These are phyloP conservation scores for Exaiptasia diaphana DNA, from an alignment of 64 coral and sea anemone genomes.

Conservation along the genomic window DNA sequence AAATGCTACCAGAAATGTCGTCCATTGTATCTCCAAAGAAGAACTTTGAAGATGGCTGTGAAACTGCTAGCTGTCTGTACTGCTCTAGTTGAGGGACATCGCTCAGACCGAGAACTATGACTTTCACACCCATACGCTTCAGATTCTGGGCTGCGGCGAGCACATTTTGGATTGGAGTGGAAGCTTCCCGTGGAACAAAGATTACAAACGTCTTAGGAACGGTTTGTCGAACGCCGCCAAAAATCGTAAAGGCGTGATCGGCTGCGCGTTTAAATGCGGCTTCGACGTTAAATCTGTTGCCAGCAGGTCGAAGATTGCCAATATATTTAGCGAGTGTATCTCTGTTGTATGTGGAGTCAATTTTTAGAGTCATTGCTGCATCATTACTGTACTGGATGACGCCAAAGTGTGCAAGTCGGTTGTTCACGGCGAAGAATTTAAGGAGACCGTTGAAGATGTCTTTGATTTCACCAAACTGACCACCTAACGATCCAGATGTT, in stretches of 20 bases:
- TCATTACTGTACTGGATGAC: slow-evolving; percentile 11
- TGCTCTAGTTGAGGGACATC: not conserved
- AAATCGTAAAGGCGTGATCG: slow-evolving; percentile 27
- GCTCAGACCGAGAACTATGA: slow-evolving; percentile 8
- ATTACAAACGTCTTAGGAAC: slow-evolving; percentile 43
- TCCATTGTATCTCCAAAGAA: not conserved
- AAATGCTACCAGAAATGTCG: not conserved
- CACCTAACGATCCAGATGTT: slow-evolving; percentile 12
- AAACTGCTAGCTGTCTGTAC: not conserved
- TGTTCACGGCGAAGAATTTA: not conserved
- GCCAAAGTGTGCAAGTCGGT: not conserved
- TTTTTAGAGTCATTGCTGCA: not conserved
- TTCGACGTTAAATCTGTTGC: slow-evolving; percentile 3
- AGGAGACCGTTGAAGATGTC: not conserved
- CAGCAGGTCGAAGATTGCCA: not conserved
- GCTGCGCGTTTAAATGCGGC: slow-evolving; percentile 14
- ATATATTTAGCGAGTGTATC: not conserved
- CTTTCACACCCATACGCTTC: slow-evolving; percentile 42
- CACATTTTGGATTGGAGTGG: not conserved
- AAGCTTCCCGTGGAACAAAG: slow-evolving; percentile 23
- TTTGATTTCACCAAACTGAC: slow-evolving; percentile 2
- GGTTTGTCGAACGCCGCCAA: slow-evolving; percentile 46
- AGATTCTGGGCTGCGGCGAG: not conserved
- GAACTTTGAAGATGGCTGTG: slow-evolving; percentile 46
- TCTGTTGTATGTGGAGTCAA: not conserved